Conservation (phyloP, 2,888 invertebrate species). For the Sinhomidia bicolor region DNA sequence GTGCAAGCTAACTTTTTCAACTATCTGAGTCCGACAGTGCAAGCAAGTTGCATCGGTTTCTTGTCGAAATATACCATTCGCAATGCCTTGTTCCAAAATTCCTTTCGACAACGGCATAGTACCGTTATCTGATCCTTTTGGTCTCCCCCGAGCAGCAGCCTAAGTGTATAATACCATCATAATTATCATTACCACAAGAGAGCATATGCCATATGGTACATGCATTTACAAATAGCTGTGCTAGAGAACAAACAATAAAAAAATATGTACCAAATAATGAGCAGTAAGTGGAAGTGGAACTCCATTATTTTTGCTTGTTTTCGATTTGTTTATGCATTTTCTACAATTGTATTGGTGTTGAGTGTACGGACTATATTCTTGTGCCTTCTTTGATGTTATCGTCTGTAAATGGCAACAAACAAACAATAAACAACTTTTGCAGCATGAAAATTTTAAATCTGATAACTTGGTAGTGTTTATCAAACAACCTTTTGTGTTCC, state of each 20-base stretch:
- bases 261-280: slow-evolving; percentile 59
- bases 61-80: slow-evolving; percentile 51
- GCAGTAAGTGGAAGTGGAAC: slow-evolving; percentile 47
- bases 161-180: background rate
- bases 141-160: slow-evolving; percentile 58
- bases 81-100: slow-evolving; percentile 43
- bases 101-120: slow-evolving; percentile 34
- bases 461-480: too few species aligned
- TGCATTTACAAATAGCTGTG: background rate
- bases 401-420: slow-evolving; percentile 57
- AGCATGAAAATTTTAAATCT: too few species aligned
- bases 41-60: slow-evolving; percentile 74
- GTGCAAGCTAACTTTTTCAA: slow-evolving; percentile 73
- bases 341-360: slow-evolving; percentile 73
- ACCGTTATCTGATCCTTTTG: slow-evolving; percentile 52
- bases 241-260: too few species aligned
- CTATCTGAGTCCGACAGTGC: slow-evolving; percentile 75
- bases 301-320: slow-evolving; percentile 71
- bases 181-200: background rate
- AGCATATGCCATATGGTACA: background rate
- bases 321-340: slow-evolving; percentile 75
- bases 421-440: too few species aligned
- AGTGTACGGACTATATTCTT: slow-evolving; percentile 70
- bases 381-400: slow-evolving; percentile 73
- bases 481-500: slow-evolving; percentile 73